These are phyloP conservation scores for Chesias legatella DNA, from an alignment of 2,888 invertebrate species.

Conservation along the genomic window DNA sequence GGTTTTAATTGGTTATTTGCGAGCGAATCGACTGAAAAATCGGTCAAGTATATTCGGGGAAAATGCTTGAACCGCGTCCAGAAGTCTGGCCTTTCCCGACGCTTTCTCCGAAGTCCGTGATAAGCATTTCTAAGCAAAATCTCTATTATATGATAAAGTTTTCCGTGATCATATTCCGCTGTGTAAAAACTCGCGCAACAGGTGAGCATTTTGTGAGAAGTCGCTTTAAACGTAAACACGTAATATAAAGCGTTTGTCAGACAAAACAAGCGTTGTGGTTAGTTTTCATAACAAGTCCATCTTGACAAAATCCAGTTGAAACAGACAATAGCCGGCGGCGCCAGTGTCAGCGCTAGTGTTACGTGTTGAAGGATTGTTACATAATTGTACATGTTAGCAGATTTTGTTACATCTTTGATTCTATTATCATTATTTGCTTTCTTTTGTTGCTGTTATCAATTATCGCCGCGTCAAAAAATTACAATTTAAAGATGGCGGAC, in stretches of 20 bases:
- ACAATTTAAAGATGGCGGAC: slow-evolving; percentile 70
- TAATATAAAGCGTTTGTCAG: slow-evolving; percentile 30
- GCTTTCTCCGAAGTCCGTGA: slow-evolving; percentile 14
- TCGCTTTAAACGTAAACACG: slow-evolving; percentile 21
- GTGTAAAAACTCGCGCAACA: slow-evolving; percentile 8
- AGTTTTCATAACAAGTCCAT: slow-evolving; percentile 62
- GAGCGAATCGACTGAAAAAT: slow-evolving; percentile 55
- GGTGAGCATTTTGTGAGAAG: slow-evolving; percentile 14
- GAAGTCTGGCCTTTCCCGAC: slow-evolving; percentile 43
- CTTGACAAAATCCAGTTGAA: slow-evolving; percentile 50
- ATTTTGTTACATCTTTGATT: slow-evolving; percentile 24
- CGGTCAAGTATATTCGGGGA: slow-evolving; percentile 67
- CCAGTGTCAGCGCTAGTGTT: slow-evolving; percentile 47
- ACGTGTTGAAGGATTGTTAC: slow-evolving; percentile 15
- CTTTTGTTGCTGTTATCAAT: slow-evolving; percentile 18
- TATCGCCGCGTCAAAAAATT: slow-evolving; percentile 41
- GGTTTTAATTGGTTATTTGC: slow-evolving; percentile 61
- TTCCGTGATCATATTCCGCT: slow-evolving; percentile 5
- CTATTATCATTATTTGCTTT: slow-evolving; percentile 18
- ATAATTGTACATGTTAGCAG: slow-evolving; percentile 11
- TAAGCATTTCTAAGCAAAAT: slow-evolving; percentile 2
- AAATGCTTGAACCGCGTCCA: slow-evolving; percentile 56
- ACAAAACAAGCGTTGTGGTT: slow-evolving; percentile 49
- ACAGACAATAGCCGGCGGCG: slow-evolving; percentile 59
- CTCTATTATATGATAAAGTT: neutral